Base-by-base conservation (phyloP, 2,113 vertebrate species). In the Thunnus maccoyii region DNA sequence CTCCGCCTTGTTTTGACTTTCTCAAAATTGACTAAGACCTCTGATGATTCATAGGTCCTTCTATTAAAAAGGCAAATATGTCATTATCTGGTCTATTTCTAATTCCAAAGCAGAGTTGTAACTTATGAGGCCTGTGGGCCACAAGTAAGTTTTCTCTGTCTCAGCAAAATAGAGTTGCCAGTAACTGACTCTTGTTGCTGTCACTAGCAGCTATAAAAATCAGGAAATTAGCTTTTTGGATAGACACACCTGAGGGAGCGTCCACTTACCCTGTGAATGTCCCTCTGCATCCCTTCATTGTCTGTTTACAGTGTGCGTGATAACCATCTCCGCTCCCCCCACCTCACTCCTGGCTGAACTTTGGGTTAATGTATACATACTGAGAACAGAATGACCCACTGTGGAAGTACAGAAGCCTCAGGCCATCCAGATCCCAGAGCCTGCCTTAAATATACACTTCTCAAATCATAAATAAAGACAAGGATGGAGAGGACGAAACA, bases 271-370 rank as follows among this genome's bases (percentile, higher is more conserved):
- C 61, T 5, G 55, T 61, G 25, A 83, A 57, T n/a, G 52, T 56
- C 74, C 66, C 75, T 67, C 79, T 86, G 82, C 66, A 36, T 87
- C 67, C 66, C 58, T 44, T 86, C 78, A 70, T 51, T 57, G 20
- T 80, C 64, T 90, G 89, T 90, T 93, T 91, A 92, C 81, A 89
- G 60, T 63, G 44, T 64, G 65, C 16, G 74, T 17, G 74, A 91
- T 82, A 77, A 58, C 57, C 56, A 52, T 84, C 80, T 80, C 68
- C 55, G 47, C 52, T 76, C 51, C 80, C 67, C 51, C 60, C 22
- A 1, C 44, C 77, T 85, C 80, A 89, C 85, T 91, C 72, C 83
- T 85, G 80, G 87, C 73, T 89, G 85, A 92, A 90, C 89, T 88
- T 66, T 75, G 20, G 66, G 76, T 70, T 84, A 82, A 88, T 85